Evolutionary conservation across 2,113 vertebrate species (phyloP).

Genomic region (Bubo scandiacus): DNA sequence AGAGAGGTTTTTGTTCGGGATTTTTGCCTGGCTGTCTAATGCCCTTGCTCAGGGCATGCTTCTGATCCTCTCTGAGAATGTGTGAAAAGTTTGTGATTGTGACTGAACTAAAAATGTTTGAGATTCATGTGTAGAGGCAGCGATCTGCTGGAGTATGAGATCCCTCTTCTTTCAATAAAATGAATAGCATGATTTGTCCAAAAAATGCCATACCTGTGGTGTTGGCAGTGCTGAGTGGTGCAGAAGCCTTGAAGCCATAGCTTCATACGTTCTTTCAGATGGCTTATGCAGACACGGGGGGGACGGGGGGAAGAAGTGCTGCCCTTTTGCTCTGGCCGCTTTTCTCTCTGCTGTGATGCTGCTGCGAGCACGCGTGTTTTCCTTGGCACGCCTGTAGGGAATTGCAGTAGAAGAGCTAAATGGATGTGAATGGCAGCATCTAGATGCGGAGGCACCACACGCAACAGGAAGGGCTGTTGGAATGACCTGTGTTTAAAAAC

Average conservation of each 20-base stretch:
- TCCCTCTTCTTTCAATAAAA: background rate
- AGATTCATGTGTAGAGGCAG: background rate
- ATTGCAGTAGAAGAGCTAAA: background rate
- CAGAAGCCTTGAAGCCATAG: background rate
- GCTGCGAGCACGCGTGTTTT: rapidly evolving
- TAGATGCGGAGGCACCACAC: background rate
- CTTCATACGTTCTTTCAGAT: rapidly evolving
- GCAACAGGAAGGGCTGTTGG: background rate
- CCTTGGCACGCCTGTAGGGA: background rate
- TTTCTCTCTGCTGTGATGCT: background rate
- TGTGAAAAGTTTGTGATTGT: background rate
- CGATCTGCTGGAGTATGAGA: background rate
- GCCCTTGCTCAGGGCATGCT: background rate
- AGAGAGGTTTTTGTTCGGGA: background rate
- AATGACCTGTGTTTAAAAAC: background rate
- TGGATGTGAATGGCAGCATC: background rate
- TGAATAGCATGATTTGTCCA: background rate
- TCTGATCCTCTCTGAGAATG: background rate
- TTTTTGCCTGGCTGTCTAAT: background rate
- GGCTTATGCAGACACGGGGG: background rate
- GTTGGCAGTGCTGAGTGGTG: background rate
- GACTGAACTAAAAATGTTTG: background rate
- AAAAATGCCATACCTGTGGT: background rate
- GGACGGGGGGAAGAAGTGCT: background rate
- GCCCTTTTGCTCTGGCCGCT: rapidly evolving